phyloP scores from a whole-genome alignment of 1,140 invertebrate genomes.

The Diprion similis region DNA sequence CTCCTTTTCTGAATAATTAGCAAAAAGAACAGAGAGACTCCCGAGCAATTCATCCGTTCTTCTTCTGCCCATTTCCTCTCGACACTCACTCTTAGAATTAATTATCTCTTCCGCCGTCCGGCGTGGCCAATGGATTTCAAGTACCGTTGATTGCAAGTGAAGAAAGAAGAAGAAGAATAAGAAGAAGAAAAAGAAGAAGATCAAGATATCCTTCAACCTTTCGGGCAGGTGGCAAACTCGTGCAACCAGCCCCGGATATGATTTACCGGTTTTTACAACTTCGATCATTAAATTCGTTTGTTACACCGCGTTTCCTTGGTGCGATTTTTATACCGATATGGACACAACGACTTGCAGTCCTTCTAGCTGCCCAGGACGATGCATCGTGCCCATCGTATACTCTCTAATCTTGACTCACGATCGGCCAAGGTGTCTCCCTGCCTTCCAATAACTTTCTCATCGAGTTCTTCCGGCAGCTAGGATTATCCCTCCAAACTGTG shows the following conservation, averaged over 20 bases:
- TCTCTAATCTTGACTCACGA: slow-evolving; percentile 30
- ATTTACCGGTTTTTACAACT: not conserved
- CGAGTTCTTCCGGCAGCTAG: not conserved
- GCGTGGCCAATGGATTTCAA: not conserved
- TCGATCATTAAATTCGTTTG: no score
- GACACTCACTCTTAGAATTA: slow-evolving; percentile 39
- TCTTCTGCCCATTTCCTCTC: slow-evolving; percentile 8
- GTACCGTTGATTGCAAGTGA: not conserved
- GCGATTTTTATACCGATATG: no score
- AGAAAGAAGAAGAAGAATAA: not conserved
- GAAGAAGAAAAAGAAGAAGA: not conserved
- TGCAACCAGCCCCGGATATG: not conserved
- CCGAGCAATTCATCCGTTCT: slow-evolving; percentile 14
- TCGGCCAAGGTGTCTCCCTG: not conserved
- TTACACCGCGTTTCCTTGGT: no score
- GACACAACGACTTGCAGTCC: no score
- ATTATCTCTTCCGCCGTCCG: slow-evolving; percentile 33
- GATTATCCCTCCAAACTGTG: not conserved
- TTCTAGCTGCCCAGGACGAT: no score
- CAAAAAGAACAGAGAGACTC: not conserved
- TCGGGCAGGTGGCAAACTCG: not conserved
- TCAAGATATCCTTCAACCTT: not conserved
- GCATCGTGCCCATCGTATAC: slow-evolving; percentile 25
- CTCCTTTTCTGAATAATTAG: not conserved
- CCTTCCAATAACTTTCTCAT: not conserved